Evolutionary conservation across 2,888 invertebrate species (phyloP).

Genomic region (Monochamus alternatus): DNA sequence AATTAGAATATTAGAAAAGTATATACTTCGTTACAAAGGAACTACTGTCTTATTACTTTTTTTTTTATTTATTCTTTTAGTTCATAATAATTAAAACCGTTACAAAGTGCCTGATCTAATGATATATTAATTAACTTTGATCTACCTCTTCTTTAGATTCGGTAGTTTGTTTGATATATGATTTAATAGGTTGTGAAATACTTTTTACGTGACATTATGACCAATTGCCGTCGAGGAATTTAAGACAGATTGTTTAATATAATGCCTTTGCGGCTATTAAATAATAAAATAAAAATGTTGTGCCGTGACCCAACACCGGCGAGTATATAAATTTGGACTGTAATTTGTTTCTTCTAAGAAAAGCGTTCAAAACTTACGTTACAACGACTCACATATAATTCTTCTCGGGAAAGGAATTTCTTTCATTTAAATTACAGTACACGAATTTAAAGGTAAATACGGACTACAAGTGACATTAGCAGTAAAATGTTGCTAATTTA

Average conservation of each 20-base stretch:
- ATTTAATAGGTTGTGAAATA: not conserved
- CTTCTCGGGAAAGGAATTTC: constrained; percentile 40
- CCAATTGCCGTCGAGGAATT: constrained; percentile 10
- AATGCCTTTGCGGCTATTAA: constrained; percentile 28
- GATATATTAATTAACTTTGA: no score
- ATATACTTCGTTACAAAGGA: no score
- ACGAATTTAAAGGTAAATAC: constrained; percentile 38
- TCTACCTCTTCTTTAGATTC: no score
- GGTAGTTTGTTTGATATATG: no score
- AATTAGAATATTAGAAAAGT: no score
- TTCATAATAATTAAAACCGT: no score
- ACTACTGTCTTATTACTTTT: no score
- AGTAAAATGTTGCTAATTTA: constrained; percentile 42
- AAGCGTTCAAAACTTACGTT: constrained; percentile 20
- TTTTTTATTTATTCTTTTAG: no score
- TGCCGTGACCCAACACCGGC: constrained; percentile 30
- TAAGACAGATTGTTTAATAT: constrained; percentile 27
- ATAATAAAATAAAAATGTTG: constrained; percentile 33
- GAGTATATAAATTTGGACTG: constrained; percentile 35
- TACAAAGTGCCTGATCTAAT: no score
- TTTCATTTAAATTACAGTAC: constrained; percentile 39
- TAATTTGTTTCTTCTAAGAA: constrained; percentile 38
- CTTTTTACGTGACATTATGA: constrained; percentile 4
- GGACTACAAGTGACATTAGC: constrained; percentile 35
- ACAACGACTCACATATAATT: constrained; percentile 19